Evolutionary conservation across 2,113 vertebrate genomes (phyloP).

Genomic region (Lota lota): DNA sequence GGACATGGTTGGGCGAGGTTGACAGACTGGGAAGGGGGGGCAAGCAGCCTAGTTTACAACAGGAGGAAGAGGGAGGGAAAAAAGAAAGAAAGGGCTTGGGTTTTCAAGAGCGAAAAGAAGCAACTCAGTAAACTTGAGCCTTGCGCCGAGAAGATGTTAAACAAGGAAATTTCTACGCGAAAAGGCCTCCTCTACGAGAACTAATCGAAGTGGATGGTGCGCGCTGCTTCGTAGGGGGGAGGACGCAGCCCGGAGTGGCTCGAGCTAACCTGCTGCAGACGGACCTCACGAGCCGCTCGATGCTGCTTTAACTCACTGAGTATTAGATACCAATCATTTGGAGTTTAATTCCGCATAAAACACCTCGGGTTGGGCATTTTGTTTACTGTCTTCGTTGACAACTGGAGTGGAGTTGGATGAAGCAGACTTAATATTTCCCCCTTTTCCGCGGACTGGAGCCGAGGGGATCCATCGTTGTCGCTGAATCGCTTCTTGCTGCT

Average conservation of each 20-base stretch:
- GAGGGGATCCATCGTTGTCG: no score
- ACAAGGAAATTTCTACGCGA: conserved; percentile 44
- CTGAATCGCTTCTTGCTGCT: no score
- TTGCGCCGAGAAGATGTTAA: conserved; percentile 36
- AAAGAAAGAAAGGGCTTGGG: conserved; percentile 58
- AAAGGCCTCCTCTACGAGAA: conserved; percentile 26
- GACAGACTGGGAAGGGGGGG: conserved; percentile 63
- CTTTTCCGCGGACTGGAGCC: no score
- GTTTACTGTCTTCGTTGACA: not conserved
- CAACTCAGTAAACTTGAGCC: conserved; percentile 40
- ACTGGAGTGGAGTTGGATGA: conserved; percentile 3
- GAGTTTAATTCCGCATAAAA: not conserved
- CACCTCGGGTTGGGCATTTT: not conserved
- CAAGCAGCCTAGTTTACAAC: conserved; percentile 74
- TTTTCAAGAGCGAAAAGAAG: conserved; percentile 17
- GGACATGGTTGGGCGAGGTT: conserved; percentile 78
- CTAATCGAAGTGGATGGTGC: conserved; percentile 34
- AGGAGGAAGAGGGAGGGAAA: conserved; percentile 69
- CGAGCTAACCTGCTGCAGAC: conserved; percentile 69
- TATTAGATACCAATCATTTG: conserved; percentile 21
- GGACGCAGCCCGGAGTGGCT: conserved; percentile 54
- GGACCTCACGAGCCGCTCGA: conserved; percentile 44
- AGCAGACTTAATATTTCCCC: no score
- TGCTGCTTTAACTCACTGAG: not conserved
- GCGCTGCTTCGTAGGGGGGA: conserved; percentile 25